phyloP scores from a whole-genome alignment of 2,888 invertebrate species.

The Lasioglossum calceatum region DNA sequence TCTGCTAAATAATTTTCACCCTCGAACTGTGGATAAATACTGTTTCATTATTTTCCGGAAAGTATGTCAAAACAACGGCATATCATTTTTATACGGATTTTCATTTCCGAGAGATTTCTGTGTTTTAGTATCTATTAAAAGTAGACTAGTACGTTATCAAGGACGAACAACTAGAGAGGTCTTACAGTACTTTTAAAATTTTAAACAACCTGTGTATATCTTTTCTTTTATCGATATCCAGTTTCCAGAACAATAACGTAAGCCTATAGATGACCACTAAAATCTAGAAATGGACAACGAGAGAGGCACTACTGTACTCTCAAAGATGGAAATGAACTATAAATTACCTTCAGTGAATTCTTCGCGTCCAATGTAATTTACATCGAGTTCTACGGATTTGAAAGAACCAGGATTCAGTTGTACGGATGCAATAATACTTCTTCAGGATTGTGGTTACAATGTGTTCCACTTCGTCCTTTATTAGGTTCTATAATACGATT shows the following conservation, averaged over 20 bases:
- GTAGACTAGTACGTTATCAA: neutral
- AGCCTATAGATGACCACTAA: neutral
- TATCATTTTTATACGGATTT: neutral
- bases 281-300: too few species aligned
- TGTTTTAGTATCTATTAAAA: neutral
- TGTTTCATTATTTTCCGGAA: neutral
- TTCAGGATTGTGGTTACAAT: neutral
- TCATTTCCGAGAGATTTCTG: neutral
- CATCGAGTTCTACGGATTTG: neutral
- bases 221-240: neutral
- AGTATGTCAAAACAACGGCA: too few species aligned
- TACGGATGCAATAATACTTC: neutral
- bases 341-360: neutral
- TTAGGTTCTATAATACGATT: neutral
- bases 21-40: neutral
- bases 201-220: neutral
- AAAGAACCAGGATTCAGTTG: neutral
- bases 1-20: neutral
- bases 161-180: neutral
- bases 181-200: neutral
- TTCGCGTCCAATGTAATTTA: neutral
- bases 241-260: neutral
- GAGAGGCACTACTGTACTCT: too few species aligned
- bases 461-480: neutral
- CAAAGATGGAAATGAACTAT: too few species aligned